These are phyloP conservation scores for Acrocyrtus sp. DNA, from an alignment of 2,888 invertebrate species.

Conservation along the genomic window DNA sequence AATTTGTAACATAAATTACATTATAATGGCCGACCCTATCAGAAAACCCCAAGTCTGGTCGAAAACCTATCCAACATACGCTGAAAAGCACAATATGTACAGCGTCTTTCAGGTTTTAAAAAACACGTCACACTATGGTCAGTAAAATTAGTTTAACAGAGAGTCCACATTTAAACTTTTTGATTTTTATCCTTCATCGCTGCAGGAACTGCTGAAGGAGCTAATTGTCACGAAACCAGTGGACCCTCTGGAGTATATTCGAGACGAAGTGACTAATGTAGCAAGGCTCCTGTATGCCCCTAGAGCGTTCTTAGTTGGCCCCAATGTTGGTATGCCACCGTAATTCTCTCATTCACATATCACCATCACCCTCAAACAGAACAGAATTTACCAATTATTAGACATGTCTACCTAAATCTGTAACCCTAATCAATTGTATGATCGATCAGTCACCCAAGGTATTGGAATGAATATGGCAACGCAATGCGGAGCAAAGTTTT, in stretches of 20 bases:
- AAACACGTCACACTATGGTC: too few relatives aligned
- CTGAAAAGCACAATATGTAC: slow-evolving; percentile 59
- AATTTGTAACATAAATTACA: too few relatives aligned
- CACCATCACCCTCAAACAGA: too few relatives aligned
- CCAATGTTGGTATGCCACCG: slow-evolving; percentile 24
- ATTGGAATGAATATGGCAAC: slow-evolving; percentile 50
- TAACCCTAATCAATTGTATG: not conserved
- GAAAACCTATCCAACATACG: slow-evolving; percentile 55
- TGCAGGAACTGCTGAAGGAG: slow-evolving; percentile 55
- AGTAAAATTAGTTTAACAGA: too few relatives aligned
- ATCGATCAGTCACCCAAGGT: slow-evolving; percentile 14
- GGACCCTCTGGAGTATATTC: slow-evolving; percentile 57
- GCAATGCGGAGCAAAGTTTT: slow-evolving; percentile 43
- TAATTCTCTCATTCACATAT: too few relatives aligned
- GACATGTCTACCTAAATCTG: not conserved
- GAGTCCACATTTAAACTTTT: not conserved
- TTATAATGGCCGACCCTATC: slow-evolving; percentile 60
- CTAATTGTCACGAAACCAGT: slow-evolving; percentile 55
- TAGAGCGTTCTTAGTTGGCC: slow-evolving; percentile 55
- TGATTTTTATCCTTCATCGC: not conserved
- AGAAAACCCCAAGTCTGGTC: slow-evolving; percentile 54
- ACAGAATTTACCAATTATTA: too few relatives aligned
- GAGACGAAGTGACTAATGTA: slow-evolving; percentile 56
- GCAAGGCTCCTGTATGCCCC: slow-evolving; percentile 49
- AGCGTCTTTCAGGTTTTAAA: slow-evolving; percentile 57